Evolutionary conservation across 2,888 invertebrate species (phyloP).

Genomic region (Emmelina monodactyla): DNA sequence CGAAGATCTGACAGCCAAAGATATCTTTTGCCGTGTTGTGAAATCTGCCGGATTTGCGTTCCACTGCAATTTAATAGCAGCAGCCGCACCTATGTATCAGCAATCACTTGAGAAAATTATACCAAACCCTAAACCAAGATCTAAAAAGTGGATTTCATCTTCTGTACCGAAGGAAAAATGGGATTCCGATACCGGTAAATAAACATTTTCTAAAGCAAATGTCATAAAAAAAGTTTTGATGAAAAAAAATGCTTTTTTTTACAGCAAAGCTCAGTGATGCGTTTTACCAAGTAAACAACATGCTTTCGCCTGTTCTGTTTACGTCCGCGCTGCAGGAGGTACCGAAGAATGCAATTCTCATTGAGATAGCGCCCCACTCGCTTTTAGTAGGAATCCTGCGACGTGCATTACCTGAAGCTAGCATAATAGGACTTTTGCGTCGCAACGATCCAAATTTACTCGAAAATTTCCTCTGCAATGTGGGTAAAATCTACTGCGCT

Average conservation of each 20-base stretch:
- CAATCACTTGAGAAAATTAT: slow-evolving; percentile 83
- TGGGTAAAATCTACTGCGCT: slow-evolving; percentile 79
- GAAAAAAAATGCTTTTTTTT: too few species aligned
- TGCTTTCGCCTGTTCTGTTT: slow-evolving; percentile 92
- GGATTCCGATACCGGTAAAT: slow-evolving; percentile 63
- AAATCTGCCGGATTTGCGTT: slow-evolving; percentile 92
- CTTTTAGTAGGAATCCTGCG: slow-evolving; percentile 93
- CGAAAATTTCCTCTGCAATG: slow-evolving; percentile 75
- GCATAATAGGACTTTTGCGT: slow-evolving; percentile 87
- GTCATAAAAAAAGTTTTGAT: too few species aligned
- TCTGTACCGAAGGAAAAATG: slow-evolving; percentile 89
- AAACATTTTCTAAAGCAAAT: too few species aligned
- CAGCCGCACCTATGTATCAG: slow-evolving; percentile 83
- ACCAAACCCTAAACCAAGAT: slow-evolving; percentile 78
- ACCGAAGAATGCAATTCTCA: slow-evolving; percentile 86
- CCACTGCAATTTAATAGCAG: slow-evolving; percentile 90
- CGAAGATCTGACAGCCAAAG: slow-evolving; percentile 73
- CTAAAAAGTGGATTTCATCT: slow-evolving; percentile 88
- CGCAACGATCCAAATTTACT: slow-evolving; percentile 80
- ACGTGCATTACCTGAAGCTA: slow-evolving; percentile 78
- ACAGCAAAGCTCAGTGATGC: slow-evolving; percentile 83
- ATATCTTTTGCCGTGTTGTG: slow-evolving; percentile 84
- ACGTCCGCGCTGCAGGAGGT: slow-evolving; percentile 86
- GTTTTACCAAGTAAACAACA: slow-evolving; percentile 95
- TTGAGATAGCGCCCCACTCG: slow-evolving; percentile 96